A percentile compares a stretch with the other conserved stretches of the same genome.
Evolutionary conservation across 2,888 invertebrate genomes (phyloP).

Genomic region (Plebejus anna): DNA sequence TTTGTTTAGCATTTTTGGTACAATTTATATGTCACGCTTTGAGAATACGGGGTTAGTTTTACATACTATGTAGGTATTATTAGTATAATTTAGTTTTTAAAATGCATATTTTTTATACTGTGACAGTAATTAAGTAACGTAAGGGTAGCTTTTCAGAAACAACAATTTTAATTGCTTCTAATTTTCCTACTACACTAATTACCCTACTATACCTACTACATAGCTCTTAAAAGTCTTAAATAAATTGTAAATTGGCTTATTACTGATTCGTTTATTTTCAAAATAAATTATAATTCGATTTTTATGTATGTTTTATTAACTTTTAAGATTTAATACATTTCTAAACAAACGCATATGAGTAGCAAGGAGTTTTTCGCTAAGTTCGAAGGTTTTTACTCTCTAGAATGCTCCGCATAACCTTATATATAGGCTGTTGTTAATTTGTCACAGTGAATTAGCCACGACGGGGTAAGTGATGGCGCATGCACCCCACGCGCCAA

Average conservation of each 20-base stretch:
- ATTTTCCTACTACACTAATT: too few species aligned
- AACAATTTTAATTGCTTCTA: too few species aligned
- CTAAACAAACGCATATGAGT: too few species aligned
- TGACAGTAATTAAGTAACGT: not conserved
- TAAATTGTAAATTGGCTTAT: too few species aligned
- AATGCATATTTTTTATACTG: not conserved
- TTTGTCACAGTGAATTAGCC: constrained; percentile 79
- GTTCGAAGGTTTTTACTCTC: not conserved
- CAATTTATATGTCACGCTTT: constrained; percentile 17
- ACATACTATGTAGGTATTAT: not conserved
- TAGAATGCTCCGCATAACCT: not conserved
- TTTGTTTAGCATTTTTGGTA: constrained; percentile 27
- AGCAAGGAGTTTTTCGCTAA: too few species aligned
- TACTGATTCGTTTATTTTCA: too few species aligned
- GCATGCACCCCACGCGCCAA: constrained; percentile 76
- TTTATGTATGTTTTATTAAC: too few species aligned
- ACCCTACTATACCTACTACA: too few species aligned
- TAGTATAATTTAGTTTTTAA: not conserved
- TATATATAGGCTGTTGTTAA: constrained; percentile 62
- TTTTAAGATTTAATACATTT: too few species aligned
- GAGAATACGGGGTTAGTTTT: not conserved
- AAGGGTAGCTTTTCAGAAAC: not conserved
- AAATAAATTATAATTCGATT: too few species aligned
- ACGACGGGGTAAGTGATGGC: constrained; percentile 74
- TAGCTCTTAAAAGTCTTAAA: too few species aligned